Evolutionary conservation across 2,888 invertebrate genomes (phyloP).

Genomic region (Selenia dentaria): DNA sequence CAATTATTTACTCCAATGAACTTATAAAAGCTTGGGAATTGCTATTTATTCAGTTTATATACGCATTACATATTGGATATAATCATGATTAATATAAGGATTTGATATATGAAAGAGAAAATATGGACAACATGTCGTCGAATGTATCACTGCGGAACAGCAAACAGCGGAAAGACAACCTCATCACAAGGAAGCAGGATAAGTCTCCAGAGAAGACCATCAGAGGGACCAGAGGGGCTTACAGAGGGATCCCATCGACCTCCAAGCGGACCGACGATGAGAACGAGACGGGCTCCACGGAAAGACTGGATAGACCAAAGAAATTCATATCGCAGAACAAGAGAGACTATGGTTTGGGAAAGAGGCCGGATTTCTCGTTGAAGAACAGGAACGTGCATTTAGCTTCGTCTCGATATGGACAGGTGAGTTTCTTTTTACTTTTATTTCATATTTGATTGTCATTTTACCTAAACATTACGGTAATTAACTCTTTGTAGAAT

Average conservation of each 20-base stretch:
- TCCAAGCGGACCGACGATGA: conserved; percentile 74
- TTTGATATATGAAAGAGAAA: conserved; percentile 51
- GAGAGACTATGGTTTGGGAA: conserved; percentile 72
- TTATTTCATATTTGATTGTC: not conserved
- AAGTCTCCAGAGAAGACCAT: conserved; percentile 81
- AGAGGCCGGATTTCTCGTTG: conserved; percentile 76
- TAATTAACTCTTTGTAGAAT: no score
- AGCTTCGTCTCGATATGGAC: conserved; percentile 78
- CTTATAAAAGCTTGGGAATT: conserved; percentile 43
- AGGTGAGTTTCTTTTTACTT: conserved; percentile 58
- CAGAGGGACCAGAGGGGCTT: conserved; percentile 74
- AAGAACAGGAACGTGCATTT: conserved; percentile 80
- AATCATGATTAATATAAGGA: conserved; percentile 39
- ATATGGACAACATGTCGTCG: conserved; percentile 80
- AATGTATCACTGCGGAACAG: conserved; percentile 69
- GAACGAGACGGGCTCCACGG: conserved; percentile 64
- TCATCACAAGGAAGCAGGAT: conserved; percentile 79
- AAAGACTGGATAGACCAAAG: conserved; percentile 80
- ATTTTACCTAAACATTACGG: not conserved
- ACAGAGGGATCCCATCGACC: conserved; percentile 71
- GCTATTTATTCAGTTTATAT: conserved; percentile 48
- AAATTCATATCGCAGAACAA: conserved; percentile 78
- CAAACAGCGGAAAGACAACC: conserved; percentile 79
- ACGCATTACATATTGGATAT: conserved; percentile 35
- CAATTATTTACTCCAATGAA: conserved; percentile 34